Percentiles rank a stretch among this genome's conserved stretches.
These are phyloP conservation scores for Scaptodrosophila latifasciaeformis DNA, from an alignment of 2,888 invertebrate species.

Conservation along the genomic window DNA sequence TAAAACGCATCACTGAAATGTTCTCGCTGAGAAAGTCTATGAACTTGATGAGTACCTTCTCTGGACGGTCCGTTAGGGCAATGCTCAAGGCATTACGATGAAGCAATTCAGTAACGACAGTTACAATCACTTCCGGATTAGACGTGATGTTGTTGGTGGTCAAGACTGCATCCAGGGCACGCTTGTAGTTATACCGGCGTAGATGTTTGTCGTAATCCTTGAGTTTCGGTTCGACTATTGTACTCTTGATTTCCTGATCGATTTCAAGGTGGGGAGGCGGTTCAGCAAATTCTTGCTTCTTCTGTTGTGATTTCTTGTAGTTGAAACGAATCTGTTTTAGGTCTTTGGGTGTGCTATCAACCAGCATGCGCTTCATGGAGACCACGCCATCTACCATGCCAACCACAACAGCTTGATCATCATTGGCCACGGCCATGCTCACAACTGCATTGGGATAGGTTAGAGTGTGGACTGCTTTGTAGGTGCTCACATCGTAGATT, in stretches of 20 bases:
- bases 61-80: constrained; percentile 84
- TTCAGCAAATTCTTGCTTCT: constrained; percentile 38
- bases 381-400: constrained; percentile 96
- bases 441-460: constrained; percentile 93
- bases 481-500: constrained; percentile 90
- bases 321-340: constrained; percentile 55
- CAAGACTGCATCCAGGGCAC: constrained; percentile 85
- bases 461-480: constrained; percentile 90
- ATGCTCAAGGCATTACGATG: constrained; percentile 85
- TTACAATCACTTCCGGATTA: constrained; percentile 85
- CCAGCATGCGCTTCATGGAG: constrained; percentile 87
- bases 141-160: constrained; percentile 78
- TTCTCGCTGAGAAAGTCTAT: constrained; percentile 85
- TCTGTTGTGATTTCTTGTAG: constrained; percentile 78
- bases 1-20: constrained; percentile 85
- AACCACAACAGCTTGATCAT: constrained; percentile 89
- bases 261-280: constrained; percentile 59
- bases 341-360: constrained; percentile 73
- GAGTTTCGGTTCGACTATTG: constrained; percentile 42
- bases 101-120: constrained; percentile 90
- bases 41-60: constrained; percentile 80
- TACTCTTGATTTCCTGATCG: constrained; percentile 77
- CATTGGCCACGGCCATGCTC: constrained; percentile 84
- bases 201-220: constrained; percentile 81
- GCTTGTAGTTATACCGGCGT: constrained; percentile 86